These are phyloP conservation scores for Theristus sp. DNA, from an alignment of 2,888 invertebrate species.

Conservation along the genomic window DNA sequence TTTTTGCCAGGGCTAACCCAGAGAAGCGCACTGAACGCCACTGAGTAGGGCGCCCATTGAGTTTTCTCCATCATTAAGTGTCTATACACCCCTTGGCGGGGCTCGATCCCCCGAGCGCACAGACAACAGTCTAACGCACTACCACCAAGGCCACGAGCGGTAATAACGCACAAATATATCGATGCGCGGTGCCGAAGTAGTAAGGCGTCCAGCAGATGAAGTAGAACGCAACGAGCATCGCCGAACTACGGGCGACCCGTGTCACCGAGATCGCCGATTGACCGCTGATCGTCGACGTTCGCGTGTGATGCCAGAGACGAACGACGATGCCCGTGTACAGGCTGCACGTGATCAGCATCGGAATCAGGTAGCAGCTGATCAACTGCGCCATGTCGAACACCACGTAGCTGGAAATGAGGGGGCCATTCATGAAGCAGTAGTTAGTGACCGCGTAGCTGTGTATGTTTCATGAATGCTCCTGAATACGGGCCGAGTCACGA, in stretches of 20 bases:
- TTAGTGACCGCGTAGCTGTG: not conserved
- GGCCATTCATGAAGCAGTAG: too few species aligned
- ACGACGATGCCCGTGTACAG: conserved; percentile 22
- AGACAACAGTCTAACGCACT: too few species aligned
- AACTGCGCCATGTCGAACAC: conserved; percentile 16
- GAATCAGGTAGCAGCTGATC: conserved; percentile 18
- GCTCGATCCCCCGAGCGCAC: too few species aligned
- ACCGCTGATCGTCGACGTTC: conserved; percentile 13
- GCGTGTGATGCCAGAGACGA: conserved; percentile 13
- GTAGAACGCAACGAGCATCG: conserved; percentile 27
- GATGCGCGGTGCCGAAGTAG: too few species aligned
- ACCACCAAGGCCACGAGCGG: too few species aligned
- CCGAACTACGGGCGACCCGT: conserved; percentile 22
- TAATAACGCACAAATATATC: too few species aligned
- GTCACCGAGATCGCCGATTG: conserved; percentile 20
- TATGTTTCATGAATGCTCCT: not conserved
- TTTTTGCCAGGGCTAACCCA: too few species aligned
- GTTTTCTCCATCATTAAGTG: too few species aligned
- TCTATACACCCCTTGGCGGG: too few species aligned
- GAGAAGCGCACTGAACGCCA: too few species aligned
- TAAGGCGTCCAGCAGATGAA: conserved; percentile 28
- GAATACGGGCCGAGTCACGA: too few species aligned
- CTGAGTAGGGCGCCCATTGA: too few species aligned
- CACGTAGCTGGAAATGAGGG: not conserved
- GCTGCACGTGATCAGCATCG: conserved; percentile 18